Evolutionary conservation across 2,113 vertebrate species (phyloP), one percentile per base, ranked within the genome.

Genomic region (Irena cyanogastra): DNA sequence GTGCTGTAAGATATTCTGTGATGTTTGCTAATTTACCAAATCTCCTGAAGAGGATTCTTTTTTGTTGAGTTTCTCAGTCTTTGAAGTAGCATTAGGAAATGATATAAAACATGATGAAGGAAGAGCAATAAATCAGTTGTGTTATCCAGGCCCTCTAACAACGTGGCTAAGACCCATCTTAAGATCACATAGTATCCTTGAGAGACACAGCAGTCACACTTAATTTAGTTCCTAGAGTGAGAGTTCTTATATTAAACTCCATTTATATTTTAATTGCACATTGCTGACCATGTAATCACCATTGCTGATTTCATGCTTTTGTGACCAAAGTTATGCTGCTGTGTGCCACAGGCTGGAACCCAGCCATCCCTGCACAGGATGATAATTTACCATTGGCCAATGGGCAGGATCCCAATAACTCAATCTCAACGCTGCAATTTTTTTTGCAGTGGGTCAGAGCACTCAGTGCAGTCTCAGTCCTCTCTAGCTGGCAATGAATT

Each of bases 91-190:
- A 79, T 91, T 91, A 87, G 71, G 69, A 86, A 91, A 83, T 10
- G 3, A 33, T 41, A 26, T 54, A 79, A 89, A 87, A 74, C 3
- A 3, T 23, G 37, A 79, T 1, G 6, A 60, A 78, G 45, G 39
- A 72, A 74, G 81, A 95, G 76, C 92, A 97, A 87, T 94, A 93
- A 79, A 70, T 74, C n/a, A 66, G 18, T 33, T 68, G 20, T 80
- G 56, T 44, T 84, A 83, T 82, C 83, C 35, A 84, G 80, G 52
- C 82, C 41, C 65, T 83, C 14, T 80, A 72, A 87, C 54, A 74
- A 54, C 28, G 30, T 22, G 31, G 53, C 33, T 69, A 84, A 64
- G 61, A 52, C 37, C 23, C 76, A 21, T 66, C 35, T 90, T 77
- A 78, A 68, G 22, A 71, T 52, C 42, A 56, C 16, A 9, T 0